Evolutionary conservation across 2,113 vertebrate species (phyloP).

Genomic region (Bostrychus sinensis): DNA sequence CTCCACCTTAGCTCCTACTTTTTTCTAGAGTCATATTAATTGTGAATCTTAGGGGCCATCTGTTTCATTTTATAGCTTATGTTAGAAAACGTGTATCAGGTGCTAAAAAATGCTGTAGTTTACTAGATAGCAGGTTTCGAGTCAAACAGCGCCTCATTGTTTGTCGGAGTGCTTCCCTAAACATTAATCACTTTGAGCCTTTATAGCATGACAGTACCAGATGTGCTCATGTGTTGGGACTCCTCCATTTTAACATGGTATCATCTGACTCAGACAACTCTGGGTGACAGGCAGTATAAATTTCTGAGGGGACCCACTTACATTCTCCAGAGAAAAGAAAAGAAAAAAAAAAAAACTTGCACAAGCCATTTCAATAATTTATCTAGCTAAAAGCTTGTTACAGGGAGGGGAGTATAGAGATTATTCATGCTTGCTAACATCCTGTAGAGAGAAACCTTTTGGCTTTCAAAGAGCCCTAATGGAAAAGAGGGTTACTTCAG

Average conservation of each 20-base stretch:
- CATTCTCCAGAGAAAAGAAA: constrained; percentile 34
- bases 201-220: constrained; percentile 19
- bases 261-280: constrained; percentile 33
- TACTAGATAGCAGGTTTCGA: not conserved
- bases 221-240: constrained; percentile 27
- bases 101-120: not conserved
- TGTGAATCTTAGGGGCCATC: not conserved
- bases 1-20: not conserved
- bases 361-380: constrained; percentile 65
- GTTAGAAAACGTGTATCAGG: not conserved
- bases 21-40: not conserved
- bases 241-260: constrained; percentile 22
- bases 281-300: constrained; percentile 15
- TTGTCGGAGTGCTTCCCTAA: constrained; percentile 16
- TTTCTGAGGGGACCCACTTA: constrained; percentile 46
- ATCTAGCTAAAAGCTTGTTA: constrained; percentile 67
- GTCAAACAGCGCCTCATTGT: constrained; percentile 4
- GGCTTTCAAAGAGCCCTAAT: constrained; percentile 66
- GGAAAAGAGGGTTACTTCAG: constrained; percentile 66
- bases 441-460: constrained; percentile 57
- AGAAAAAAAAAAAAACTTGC: constrained; percentile 28
- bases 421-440: constrained; percentile 71
- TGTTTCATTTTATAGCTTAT: not conserved
- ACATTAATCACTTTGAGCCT: constrained; percentile 36
- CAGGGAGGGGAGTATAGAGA: constrained; percentile 48